Evolutionary conservation across 2,888 invertebrate species (phyloP), one percentile per base, ranked within the genome.

Genomic region (Timandra comae): DNA sequence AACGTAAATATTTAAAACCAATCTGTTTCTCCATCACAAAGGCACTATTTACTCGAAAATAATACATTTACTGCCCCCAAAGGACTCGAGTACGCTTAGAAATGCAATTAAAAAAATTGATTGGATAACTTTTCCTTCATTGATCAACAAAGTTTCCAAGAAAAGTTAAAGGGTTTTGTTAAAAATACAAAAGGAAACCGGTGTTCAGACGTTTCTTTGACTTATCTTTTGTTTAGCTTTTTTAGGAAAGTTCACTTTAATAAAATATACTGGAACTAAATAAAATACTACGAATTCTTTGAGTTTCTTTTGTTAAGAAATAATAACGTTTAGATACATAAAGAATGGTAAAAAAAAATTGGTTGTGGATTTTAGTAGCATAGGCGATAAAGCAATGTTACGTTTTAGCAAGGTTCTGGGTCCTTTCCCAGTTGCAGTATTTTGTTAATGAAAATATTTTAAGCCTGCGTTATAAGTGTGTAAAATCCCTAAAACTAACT

Each of bases 51-150:
- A 9, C 38, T 30, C 30, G 36, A 32, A 33, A 38, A 38, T 30
- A 37, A 22, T 21, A 19, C 29, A 10, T 7, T 16, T 16, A 5
- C 4, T 6, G 3, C 6, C 6, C 16, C 16, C 16, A 16, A 16
- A 16, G 16, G 10, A 25, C 25, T 7, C 25, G 6, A 3, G 9
- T 9, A n/a, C n/a, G n/a, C n/a, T 11, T 9, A 9, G 25, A 25
- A 28, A 22, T 6, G 40, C 52, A 60, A 59, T 54, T 57, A 56
- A 52, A 52, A 44, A 62, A 59, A 59, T 54, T 58, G 53, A 62
- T 63, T 58, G 48, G 43, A 46, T 46, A 61, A 63, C 51, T 63
- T 63, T 56, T 38, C 40, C 47, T 41, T 44, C 52, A 46, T 47
- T 43, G 51, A 55, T 51, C 49, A 46, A 38, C 43, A 33, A 56